Conservation (phyloP, 30 jellyfish, hydroid and myxozoan genomes). For the Aurelia sp. region DNA sequence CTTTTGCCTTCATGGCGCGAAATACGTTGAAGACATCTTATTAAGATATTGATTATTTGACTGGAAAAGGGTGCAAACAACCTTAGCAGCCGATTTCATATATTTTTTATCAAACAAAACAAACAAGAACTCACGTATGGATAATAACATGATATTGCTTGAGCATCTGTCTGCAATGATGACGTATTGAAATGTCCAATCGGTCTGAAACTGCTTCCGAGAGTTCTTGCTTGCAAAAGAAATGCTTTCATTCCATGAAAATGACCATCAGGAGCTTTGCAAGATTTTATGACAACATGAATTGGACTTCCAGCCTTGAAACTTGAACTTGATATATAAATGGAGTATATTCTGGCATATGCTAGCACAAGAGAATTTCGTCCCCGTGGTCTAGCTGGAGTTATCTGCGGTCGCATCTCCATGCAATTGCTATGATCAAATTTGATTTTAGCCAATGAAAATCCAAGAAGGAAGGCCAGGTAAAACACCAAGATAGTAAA, state of each 20-base stretch:
- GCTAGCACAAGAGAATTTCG: constrained; percentile 45
- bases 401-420: constrained; percentile 50
- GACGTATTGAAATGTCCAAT: constrained; percentile 38
- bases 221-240: constrained; percentile 43
- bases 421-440: constrained; percentile 54
- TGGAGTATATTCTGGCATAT: constrained; percentile 38
- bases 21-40: too few species aligned
- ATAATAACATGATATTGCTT: constrained; percentile 45
- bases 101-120: background rate
- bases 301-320: constrained; percentile 54
- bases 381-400: background rate
- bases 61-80: too few species aligned
- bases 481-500: too few species aligned
- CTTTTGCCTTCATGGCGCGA: too few species aligned
- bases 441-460: background rate
- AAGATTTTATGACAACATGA: constrained; percentile 27
- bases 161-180: constrained; percentile 43
- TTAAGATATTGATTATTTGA: too few species aligned
- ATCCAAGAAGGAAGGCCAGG: too few species aligned
- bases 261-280: constrained; percentile 35
- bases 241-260: constrained; percentile 57
- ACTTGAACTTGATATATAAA: constrained; percentile 42
- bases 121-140: constrained; percentile 38
- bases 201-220: constrained; percentile 37
- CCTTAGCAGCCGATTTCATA: background rate